Conservation (phyloP, 2,888 invertebrate genomes). For the Ametastegia equiseti region DNA sequence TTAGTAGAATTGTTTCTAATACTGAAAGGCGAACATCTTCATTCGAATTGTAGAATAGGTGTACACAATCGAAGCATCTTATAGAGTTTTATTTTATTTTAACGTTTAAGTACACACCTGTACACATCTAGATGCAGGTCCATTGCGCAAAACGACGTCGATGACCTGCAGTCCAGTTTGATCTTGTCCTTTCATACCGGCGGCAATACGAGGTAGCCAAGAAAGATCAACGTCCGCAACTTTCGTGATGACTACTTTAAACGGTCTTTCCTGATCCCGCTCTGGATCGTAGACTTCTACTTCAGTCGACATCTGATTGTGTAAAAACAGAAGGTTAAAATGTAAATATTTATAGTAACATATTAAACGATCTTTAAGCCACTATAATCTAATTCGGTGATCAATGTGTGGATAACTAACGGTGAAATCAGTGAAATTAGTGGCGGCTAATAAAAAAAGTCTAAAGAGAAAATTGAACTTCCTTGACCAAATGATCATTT, state of each 20-base stretch:
- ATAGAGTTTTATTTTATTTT: not conserved
- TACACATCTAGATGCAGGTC: conserved; percentile 78
- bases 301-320: conserved; percentile 55
- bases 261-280: conserved; percentile 66
- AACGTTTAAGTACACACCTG: conserved; percentile 31
- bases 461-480: too few relatives aligned
- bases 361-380: too few relatives aligned
- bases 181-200: conserved; percentile 82
- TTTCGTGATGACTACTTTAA: conserved; percentile 78
- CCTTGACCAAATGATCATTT: too few relatives aligned
- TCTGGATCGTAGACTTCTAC: conserved; percentile 73
- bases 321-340: not conserved
- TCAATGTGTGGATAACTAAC: too few relatives aligned
- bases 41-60: too few relatives aligned
- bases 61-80: too few relatives aligned
- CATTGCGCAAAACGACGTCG: conserved; percentile 88
- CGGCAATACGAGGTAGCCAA: conserved; percentile 76
- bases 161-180: conserved; percentile 86
- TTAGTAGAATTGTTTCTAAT: too few relatives aligned
- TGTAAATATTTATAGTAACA: not conserved
- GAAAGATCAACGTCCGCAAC: conserved; percentile 79
- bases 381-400: too few relatives aligned
- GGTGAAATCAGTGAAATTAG: too few relatives aligned
- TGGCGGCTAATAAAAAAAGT: too few relatives aligned
- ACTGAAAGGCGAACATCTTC: too few relatives aligned